Evolutionary conservation across 2,888 invertebrate genomes (phyloP), one percentile per base, ranked within the genome.

Genomic region (Tiliacea citrago): DNA sequence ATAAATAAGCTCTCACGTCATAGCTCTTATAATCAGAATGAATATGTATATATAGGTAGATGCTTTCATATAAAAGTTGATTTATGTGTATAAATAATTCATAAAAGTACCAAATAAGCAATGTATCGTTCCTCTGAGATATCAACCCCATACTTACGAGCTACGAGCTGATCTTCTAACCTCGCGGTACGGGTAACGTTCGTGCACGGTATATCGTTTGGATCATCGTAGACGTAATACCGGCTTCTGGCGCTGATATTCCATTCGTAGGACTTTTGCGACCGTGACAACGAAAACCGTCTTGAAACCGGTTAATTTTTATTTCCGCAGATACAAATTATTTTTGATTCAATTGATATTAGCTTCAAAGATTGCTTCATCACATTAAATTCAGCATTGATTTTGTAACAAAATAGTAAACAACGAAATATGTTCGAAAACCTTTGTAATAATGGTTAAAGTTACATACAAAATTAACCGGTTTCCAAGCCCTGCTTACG

Each of bases 51-150:
- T 69, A 57, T 18, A 39, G n/a, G 12, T 68, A 68, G 42, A 35
- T 53, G 12, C 42, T 60, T 77, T 57, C 39, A 61, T 58, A 78
- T 73, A 68, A 65, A 72, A 65, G 57, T 35, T 63, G 71, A 75
- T 82, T 71, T 83, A 82, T 82, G 67, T n/a, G 58, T 76, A 74
- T 83, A 82, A 78, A 85, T 85, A 76, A 84, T 81, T 84, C 85
- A 83, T 84, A 62, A 42, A 63, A 70, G 55, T 75, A 77, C 57
- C 69, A 68, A 73, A 80, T 75, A 81, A 77, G 75, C 61, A 53
- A 78, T 75, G 77, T 77, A 86, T 81, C 81, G 73, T 75, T 79
- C 81, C 86, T 79, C 68, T 68, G 81, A 86, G 73, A 86, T 85
- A 76, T 73, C 75, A 81, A 71, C 75, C 73, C 69, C 57, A 62